Evolutionary conservation across 2,888 invertebrate species (phyloP).

Genomic region (Spodoptera exigua): DNA sequence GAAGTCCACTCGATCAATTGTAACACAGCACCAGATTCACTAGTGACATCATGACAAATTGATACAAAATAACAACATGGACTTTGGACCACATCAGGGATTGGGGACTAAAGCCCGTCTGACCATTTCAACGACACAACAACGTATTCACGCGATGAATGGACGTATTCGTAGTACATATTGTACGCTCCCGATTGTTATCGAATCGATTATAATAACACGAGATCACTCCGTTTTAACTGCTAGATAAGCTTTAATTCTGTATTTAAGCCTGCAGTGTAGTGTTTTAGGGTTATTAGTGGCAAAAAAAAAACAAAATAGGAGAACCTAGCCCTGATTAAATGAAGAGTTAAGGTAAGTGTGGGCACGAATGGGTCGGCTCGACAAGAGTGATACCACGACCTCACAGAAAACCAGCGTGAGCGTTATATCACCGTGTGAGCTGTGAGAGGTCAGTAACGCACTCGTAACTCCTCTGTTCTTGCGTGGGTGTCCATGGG

Average conservation of each 20-base stretch:
- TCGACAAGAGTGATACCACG: no score
- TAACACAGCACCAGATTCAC: slow-evolving; percentile 59
- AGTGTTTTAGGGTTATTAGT: no score
- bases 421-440: no score
- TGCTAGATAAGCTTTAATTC: slow-evolving; percentile 1
- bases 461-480: no score
- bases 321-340: no score
- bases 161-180: slow-evolving; percentile 48
- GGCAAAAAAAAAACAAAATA: no score
- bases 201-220: slow-evolving; percentile 37
- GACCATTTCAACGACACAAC: slow-evolving; percentile 53
- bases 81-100: slow-evolving; percentile 62
- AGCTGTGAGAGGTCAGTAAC: no score
- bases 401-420: no score
- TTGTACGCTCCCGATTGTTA: slow-evolving; percentile 42
- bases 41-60: slow-evolving; percentile 67
- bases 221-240: slow-evolving; percentile 33
- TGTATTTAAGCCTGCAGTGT: no score
- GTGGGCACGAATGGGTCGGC: no score
- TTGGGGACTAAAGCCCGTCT: slow-evolving; percentile 26
- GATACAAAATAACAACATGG: slow-evolving; percentile 65
- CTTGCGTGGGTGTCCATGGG: no score
- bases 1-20: slow-evolving; percentile 78
- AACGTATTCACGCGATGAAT: slow-evolving; percentile 51
- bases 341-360: no score